These are phyloP conservation scores for Orthosia gothica DNA, from an alignment of 2,888 invertebrate genomes.

Conservation along the genomic window DNA sequence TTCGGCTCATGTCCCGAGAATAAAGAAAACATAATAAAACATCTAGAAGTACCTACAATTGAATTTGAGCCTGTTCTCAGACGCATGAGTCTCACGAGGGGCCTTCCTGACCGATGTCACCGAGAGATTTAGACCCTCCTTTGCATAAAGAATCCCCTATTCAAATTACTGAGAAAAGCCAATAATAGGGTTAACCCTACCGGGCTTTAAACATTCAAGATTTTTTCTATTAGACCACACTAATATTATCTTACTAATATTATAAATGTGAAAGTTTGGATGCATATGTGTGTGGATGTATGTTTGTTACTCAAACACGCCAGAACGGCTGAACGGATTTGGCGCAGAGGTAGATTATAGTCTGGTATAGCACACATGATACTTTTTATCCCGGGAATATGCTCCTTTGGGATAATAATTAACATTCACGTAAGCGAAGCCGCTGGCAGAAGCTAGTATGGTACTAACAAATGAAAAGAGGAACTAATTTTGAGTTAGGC, in stretches of 20 bases:
- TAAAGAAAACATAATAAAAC: not conserved
- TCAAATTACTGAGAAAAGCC: slow-evolving; percentile 39
- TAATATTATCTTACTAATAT: no score
- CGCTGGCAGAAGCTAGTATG: not conserved
- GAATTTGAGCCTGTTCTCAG: not conserved
- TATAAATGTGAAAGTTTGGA: no score
- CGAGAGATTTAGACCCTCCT: slow-evolving; percentile 35
- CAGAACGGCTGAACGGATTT: no score
- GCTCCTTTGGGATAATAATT: no score
- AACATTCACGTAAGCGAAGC: no score
- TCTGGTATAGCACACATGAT: no score
- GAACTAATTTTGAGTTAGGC: not conserved
- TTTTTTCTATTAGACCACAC: slow-evolving; percentile 8
- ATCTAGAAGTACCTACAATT: slow-evolving; percentile 11
- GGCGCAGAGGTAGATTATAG: no score
- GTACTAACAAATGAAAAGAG: not conserved
- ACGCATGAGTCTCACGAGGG: not conserved
- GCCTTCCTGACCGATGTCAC: slow-evolving; percentile 31
- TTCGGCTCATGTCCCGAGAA: not conserved
- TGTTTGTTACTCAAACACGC: no score
- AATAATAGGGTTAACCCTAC: slow-evolving; percentile 35
- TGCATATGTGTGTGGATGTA: no score
- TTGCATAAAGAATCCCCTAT: slow-evolving; percentile 51
- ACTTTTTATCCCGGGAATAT: no score
- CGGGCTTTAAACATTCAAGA: slow-evolving; percentile 19